Evolutionary conservation across 2,797 vertebrate species (phyloP), one percentile per base, ranked within the genome.

Genomic region (Hyperoplus lanceolatus): DNA sequence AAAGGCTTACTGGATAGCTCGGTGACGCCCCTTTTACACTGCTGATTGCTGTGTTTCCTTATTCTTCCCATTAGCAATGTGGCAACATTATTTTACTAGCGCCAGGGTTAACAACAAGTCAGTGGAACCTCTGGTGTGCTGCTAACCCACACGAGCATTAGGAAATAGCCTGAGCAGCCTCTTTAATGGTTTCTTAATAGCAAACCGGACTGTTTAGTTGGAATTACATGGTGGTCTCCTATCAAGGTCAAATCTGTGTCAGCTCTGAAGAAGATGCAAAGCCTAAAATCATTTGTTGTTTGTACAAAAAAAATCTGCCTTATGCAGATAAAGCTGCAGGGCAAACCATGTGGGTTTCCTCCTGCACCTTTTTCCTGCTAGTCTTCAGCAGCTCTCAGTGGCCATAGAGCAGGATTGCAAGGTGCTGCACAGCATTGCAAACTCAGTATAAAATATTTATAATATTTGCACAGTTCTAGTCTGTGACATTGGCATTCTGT

Each of bases 341-440:
- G 36, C n/a, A 51, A 7, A 29, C 1, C 36, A 0, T 14, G 38
- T 36, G 8, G 39, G 67, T 36, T 77, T 58, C 45, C 29, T 29
- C 36, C 43, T 57, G 43, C 38, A 13, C 3, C 10, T 18, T 16
- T 54, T 59, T 84, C 69, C n/a, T 82, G 65, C 83, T 89, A 63
- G 61, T 54, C 85, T 87, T 80, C 51, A 92, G 86, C 87, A 51
- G 84, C 91, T 67, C 90, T 56, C 57, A 76, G 90, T 93, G 93
- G 89, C 69, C 71, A 68, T 4, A 57, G 5, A 0, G 0, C 4
- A 54, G 15, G 16, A 73, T 9, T 87, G 81, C 87, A 85, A 12
- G 58, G 43, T 15, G 64, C 39, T 59, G 46, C 38, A 46, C 21
- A 10, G 4, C 5, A 36, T 11, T 58, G 1, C 56, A 12, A 21